These are phyloP conservation scores for Heliothis virescens DNA, from an alignment of 1,140 invertebrate species.

Conservation along the genomic window DNA sequence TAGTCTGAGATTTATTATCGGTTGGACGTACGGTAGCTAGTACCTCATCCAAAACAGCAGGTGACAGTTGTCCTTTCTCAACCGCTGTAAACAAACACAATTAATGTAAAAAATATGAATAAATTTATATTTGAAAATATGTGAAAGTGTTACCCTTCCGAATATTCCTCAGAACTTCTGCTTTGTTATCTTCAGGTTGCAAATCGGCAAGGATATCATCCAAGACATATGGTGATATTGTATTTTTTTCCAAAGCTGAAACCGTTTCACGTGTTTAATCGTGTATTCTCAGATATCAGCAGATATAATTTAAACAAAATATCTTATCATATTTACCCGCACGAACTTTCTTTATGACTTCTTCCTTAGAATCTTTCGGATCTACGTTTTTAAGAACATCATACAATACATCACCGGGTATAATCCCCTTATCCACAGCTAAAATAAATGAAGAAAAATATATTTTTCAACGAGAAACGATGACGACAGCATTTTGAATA, in stretches of 20 bases:
- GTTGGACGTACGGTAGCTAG: not conserved
- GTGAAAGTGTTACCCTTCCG: not conserved
- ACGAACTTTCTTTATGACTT: not conserved
- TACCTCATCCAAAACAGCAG: constrained; percentile 1
- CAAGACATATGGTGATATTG: not conserved
- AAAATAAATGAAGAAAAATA: not conserved
- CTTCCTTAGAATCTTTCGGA: not conserved
- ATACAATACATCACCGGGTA: not conserved
- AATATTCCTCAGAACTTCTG: not conserved
- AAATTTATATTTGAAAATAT: not conserved
- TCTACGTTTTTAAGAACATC: not conserved
- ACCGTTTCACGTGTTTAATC: too few relatives aligned
- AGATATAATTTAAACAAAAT: too few relatives aligned
- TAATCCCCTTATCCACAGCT: constrained; percentile 5
- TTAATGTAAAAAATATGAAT: not conserved
- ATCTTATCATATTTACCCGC: not conserved
- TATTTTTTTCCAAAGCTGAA: not conserved
- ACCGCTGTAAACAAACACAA: not conserved
- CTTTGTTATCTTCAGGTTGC: not conserved
- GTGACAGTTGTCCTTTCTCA: not conserved
- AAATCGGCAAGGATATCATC: not conserved
- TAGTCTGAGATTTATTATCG: not conserved
- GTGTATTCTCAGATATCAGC: too few relatives aligned
- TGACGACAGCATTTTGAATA: not conserved
- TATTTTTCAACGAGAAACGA: not conserved